Evolutionary conservation across 1,140 invertebrate genomes (phyloP).

Genomic region (Carposina sasakii): DNA sequence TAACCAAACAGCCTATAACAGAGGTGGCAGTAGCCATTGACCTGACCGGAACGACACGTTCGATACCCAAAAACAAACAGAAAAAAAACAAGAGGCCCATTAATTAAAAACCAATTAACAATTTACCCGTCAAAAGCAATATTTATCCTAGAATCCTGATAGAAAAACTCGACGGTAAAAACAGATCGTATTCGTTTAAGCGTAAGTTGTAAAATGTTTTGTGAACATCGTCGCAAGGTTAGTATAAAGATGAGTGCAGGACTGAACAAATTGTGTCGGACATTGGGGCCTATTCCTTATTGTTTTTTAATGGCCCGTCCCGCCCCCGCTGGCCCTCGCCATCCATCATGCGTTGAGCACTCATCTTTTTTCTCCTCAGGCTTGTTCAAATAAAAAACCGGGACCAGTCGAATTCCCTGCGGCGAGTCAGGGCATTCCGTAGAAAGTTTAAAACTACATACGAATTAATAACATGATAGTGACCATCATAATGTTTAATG

Average conservation of each 20-base stretch:
- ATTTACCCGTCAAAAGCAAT: slow-evolving; percentile 38
- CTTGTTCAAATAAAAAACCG: slow-evolving; percentile 50
- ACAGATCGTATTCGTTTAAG: background rate
- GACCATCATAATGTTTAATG: too few species aligned
- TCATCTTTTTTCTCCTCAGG: slow-evolving; percentile 39
- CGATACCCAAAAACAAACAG: background rate
- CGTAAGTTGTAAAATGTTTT: slow-evolving; percentile 4
- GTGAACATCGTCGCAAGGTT: too few species aligned
- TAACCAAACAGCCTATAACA: too few species aligned
- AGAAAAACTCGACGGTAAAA: too few species aligned
- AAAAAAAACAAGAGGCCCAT: slow-evolving; percentile 27
- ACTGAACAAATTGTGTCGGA: slow-evolving; percentile 56
- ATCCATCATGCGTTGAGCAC: slow-evolving; percentile 51
- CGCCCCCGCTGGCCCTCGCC: slow-evolving; percentile 40
- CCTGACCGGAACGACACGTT: too few species aligned
- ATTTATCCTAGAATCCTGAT: slow-evolving; percentile 19
- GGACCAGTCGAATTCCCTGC: slow-evolving; percentile 50
- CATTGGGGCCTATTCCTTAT: slow-evolving; percentile 51
- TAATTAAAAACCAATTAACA: slow-evolving; percentile 55
- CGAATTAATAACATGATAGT: slow-evolving; percentile 66
- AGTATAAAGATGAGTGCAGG: slow-evolving; percentile 49
- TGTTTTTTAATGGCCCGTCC: slow-evolving; percentile 62
- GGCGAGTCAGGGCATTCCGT: slow-evolving; percentile 52
- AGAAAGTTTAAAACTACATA: slow-evolving; percentile 58
- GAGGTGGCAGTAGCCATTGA: too few species aligned